Conservation (phyloP, 2,797 vertebrate species). For the Synaphobranchus kaupii region DNA sequence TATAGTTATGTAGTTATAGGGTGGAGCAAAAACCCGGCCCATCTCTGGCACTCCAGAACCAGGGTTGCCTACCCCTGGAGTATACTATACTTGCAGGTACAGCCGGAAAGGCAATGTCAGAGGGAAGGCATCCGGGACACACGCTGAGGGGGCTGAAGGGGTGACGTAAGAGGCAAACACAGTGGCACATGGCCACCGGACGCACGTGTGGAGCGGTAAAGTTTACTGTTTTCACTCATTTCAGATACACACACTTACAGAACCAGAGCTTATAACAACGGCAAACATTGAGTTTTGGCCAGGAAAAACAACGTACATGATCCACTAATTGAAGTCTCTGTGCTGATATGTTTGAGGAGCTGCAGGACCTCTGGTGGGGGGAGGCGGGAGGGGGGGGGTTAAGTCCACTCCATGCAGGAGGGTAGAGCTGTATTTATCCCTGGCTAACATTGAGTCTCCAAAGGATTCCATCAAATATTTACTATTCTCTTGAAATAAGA, state of each 20-base stretch:
- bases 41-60: no score
- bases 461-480: constrained; percentile 26
- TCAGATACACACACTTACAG: neutral
- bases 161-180: neutral
- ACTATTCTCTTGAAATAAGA: constrained; percentile 24
- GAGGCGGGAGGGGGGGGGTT: neutral
- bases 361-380: neutral
- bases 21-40: no score
- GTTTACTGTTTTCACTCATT: neutral
- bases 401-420: neutral
- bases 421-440: constrained; percentile 20
- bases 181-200: neutral
- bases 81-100: neutral
- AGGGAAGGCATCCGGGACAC: neutral
- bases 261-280: neutral
- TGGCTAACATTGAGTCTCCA: constrained; percentile 17
- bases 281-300: neutral
- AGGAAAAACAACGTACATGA: neutral
- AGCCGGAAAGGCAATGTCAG: neutral
- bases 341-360: neutral
- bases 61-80: no score
- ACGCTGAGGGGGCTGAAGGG: neutral
- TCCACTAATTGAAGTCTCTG: neutral
- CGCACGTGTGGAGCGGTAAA: neutral
- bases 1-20: no score